A percentile compares a stretch with the other conserved stretches of the same genome.
These are phyloP conservation scores for Leptinotarsa undecemlineata DNA, from an alignment of 1,140 invertebrate genomes.

Conservation along the genomic window DNA sequence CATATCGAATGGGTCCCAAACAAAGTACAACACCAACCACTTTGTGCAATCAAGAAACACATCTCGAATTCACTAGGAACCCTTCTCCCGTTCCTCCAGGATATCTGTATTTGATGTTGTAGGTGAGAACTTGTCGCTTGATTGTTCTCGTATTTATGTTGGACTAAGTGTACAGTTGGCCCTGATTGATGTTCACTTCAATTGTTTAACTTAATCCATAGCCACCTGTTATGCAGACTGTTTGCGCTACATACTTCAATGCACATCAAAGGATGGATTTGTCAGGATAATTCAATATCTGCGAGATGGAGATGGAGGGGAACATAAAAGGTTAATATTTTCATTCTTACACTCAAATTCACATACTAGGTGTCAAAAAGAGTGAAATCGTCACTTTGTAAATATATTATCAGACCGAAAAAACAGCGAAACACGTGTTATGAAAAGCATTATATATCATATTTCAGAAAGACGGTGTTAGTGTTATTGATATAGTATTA, in stretches of 20 bases:
- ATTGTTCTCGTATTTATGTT: conserved; percentile 43
- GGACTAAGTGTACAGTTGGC: conserved; percentile 35
- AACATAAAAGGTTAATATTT: neutral
- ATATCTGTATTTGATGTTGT: conserved; percentile 30
- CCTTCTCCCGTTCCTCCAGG: neutral
- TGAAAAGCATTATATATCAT: no score
- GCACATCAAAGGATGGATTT: conserved; percentile 28
- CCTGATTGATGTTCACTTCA: conserved; percentile 45
- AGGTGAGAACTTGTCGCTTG: conserved; percentile 41
- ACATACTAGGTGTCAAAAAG: no score
- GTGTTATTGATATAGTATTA: no score
- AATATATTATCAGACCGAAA: no score
- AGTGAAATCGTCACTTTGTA: no score
- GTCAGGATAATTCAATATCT: conserved; percentile 23
- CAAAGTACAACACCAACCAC: neutral
- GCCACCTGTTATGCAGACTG: conserved; percentile 38
- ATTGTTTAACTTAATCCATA: conserved; percentile 43
- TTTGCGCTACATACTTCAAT: conserved; percentile 26
- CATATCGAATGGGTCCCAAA: neutral
- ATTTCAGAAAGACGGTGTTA: no score
- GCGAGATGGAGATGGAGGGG: neutral
- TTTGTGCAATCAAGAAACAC: conserved; percentile 23
- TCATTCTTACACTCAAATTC: no score
- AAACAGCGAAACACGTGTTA: no score
- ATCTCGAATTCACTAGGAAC: neutral